Evolutionary conservation across 2,113 vertebrate genomes (phyloP).

Genomic region (Brevimyrus niger): DNA sequence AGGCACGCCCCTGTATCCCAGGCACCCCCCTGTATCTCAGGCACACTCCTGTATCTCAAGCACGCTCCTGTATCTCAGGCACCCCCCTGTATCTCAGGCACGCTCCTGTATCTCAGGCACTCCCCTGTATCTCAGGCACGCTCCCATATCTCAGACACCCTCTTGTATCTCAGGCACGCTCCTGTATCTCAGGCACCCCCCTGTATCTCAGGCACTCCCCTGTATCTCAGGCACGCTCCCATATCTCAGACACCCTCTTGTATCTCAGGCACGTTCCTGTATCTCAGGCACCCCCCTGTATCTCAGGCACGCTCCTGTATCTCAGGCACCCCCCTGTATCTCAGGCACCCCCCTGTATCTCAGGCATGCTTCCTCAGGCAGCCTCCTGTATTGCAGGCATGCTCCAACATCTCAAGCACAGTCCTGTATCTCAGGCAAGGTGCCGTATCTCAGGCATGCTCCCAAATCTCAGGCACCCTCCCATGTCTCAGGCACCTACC

Average conservation of each 20-base stretch:
- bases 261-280: no score
- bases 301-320: not conserved
- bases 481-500: not conserved
- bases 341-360: not conserved
- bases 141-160: not conserved
- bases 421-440: no score
- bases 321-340: slow-evolving; percentile 16
- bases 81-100: not conserved
- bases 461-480: slow-evolving; percentile 10
- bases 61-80: not conserved
- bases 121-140: not conserved
- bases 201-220: not conserved
- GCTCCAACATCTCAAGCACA: not conserved
- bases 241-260: not conserved
- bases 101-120: not conserved
- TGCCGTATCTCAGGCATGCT: not conserved
- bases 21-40: not conserved
- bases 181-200: slow-evolving; percentile 18
- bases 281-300: not conserved
- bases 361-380: not conserved
- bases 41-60: not conserved
- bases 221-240: no score
- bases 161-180: not conserved
- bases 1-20: not conserved
- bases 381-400: slow-evolving; percentile 23